phyloP scores from a whole-genome alignment of 2,797 vertebrate genomes.

The Microctenopoma stevenorrisi region DNA sequence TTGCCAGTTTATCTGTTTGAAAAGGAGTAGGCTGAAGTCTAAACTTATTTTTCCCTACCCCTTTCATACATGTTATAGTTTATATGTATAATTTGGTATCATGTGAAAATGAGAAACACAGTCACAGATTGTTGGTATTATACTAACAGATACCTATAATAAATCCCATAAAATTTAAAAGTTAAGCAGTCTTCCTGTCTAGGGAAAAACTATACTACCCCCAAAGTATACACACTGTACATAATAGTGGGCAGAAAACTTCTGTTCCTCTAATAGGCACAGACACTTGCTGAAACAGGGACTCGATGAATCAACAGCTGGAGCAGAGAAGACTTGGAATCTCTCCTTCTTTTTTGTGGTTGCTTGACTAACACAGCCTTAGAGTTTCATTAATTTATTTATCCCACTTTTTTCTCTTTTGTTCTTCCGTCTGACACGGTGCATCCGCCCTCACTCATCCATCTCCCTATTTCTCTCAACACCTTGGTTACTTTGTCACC shows the following conservation, averaged over 20 bases:
- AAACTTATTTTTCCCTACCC: no score
- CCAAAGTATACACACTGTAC: no score
- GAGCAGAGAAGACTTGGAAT: conserved; percentile 38
- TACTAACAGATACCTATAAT: background rate
- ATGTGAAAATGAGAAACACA: conserved; percentile 6
- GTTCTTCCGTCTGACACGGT: conserved; percentile 54
- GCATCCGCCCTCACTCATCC: conserved; percentile 33
- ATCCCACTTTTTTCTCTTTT: conserved; percentile 46
- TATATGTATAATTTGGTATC: no score
- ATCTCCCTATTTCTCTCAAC: conserved; percentile 22
- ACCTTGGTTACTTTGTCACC: conserved; percentile 7
- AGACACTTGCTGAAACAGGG: conserved; percentile 11
- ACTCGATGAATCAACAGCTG: background rate
- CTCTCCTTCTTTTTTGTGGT: conserved; percentile 42
- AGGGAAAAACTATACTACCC: no score
- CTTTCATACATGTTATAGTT: no score
- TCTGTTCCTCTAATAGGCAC: conserved; percentile 18
- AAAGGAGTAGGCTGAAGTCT: no score
- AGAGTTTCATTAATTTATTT: conserved; percentile 59
- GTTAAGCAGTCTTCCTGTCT: no score
- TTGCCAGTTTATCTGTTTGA: no score
- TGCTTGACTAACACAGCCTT: conserved; percentile 52
- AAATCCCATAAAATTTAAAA: no score
- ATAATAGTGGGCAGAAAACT: background rate
- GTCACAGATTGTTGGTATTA: background rate